Evolutionary conservation across 2,888 invertebrate genomes (phyloP), one percentile per base, ranked within the genome.

Genomic region (Omphaloscelis lunosa): DNA sequence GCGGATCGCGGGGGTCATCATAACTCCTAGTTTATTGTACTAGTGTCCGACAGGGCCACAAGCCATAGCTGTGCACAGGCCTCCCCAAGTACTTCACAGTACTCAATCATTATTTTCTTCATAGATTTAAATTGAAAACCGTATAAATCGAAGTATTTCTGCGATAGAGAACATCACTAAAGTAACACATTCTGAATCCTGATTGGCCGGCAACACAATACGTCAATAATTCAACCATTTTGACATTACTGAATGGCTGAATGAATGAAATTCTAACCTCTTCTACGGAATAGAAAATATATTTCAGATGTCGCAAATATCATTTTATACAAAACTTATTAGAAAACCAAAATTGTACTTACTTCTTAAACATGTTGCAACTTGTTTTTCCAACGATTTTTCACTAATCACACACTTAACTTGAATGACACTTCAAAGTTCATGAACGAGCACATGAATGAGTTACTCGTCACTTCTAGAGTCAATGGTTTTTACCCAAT

Each of bases 341-440:
- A 39, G 2, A 45, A 65, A 69, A 39, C 17, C 23, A 70, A 7
- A 27, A 39, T 56, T 68, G 15, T 11, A 97, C 97, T 96, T 91
- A 97, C 97, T 97, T 97, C 90, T 97, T 97, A 83, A 97, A 97
- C 97, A 97, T 97, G 84, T 86, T 94, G 90, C 20, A 61, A 75
- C 73, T 77, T 72, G 77, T 48, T 29, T 65, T 68, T 84, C 12
- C 27, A 66, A 48, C 2, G 17, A 51, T 48, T 75, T 59, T 63
- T 66, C 83, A 87, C 83, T 68, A 70, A 65, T 63, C 48, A 75
- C 79, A 85, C 73, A 75, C 67, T 8, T 9, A 39, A 59, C 34
- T 69, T 17, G 11, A 66, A 80, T 79, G 66, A 82, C 77, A 82
- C 87, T 82, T 79, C 23, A 65, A 76, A 81, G 51, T 79, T 78